These are phyloP conservation scores for Macropus fuliginosus DNA, from an alignment of 2,797 vertebrate species.

Conservation along the genomic window DNA sequence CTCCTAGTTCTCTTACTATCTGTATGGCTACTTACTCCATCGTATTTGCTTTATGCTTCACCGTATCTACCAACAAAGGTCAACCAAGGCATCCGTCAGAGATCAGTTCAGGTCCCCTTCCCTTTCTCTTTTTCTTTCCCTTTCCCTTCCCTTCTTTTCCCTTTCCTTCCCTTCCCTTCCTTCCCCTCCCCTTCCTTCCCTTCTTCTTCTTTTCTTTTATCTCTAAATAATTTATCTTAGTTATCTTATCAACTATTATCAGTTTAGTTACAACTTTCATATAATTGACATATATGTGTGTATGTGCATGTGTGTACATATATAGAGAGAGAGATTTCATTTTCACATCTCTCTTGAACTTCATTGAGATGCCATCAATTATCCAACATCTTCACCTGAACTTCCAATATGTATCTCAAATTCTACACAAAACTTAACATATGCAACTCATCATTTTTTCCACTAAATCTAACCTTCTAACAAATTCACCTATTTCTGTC, in stretches of 20 bases:
- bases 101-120: not conserved
- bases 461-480: not conserved
- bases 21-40: not conserved
- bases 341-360: not conserved
- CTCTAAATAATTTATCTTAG: not conserved
- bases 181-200: not conserved
- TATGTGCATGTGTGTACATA: too few species aligned
- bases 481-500: not conserved
- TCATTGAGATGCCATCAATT: not conserved
- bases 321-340: too few species aligned
- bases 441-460: not conserved
- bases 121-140: rapidly evolving
- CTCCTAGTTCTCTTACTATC: not conserved
- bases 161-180: not conserved
- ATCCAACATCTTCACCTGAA: not conserved
- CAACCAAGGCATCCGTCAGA: not conserved
- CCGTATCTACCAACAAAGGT: not conserved
- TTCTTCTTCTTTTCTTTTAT: not conserved
- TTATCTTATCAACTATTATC: not conserved
- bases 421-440: not conserved
- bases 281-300: not conserved
- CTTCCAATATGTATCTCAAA: too few species aligned
- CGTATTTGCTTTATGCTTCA: not conserved
- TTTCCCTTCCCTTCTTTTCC: not conserved
- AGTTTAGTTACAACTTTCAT: not conserved